Evolutionary conservation across 2,888 invertebrate species (phyloP).

Genomic region (Microctonus brassicae): DNA sequence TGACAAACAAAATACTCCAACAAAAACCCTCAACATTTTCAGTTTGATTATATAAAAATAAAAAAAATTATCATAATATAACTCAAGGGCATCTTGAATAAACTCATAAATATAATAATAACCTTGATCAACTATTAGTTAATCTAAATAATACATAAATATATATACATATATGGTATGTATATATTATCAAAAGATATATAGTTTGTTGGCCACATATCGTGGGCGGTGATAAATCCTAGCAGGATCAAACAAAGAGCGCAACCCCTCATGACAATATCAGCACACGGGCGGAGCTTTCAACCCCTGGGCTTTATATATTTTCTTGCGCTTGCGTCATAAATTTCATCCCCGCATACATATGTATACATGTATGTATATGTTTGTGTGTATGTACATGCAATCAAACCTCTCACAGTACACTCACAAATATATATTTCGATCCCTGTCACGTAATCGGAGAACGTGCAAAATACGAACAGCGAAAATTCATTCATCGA

Average conservation of each 20-base stretch:
- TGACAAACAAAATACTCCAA: no score
- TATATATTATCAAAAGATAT: neutral
- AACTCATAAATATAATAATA: no score
- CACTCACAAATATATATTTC: slow-evolving; percentile 45
- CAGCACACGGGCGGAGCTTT: slow-evolving; percentile 63
- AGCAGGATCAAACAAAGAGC: slow-evolving; percentile 62
- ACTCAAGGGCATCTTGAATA: neutral
- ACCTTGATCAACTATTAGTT: no score
- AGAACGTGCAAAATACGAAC: slow-evolving; percentile 44
- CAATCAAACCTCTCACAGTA: slow-evolving; percentile 41
- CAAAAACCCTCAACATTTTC: no score
- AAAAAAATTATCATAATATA: no score
- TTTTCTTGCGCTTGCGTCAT: slow-evolving; percentile 43
- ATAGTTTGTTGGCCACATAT: slow-evolving; percentile 53
- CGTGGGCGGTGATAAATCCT: slow-evolving; percentile 58
- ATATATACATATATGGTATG: no score
- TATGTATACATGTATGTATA: slow-evolving; percentile 15
- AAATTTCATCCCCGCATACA: slow-evolving; percentile 18
- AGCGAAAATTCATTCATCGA: slow-evolving; percentile 30
- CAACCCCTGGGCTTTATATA: slow-evolving; percentile 52
- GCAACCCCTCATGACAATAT: slow-evolving; percentile 28
- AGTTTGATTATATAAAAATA: no score
- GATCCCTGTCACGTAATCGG: slow-evolving; percentile 51
- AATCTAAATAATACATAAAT: no score
- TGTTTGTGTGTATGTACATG: no score